Evolutionary conservation across 2,797 vertebrate genomes (phyloP).

Genomic region (Cyclopterus lumpus): DNA sequence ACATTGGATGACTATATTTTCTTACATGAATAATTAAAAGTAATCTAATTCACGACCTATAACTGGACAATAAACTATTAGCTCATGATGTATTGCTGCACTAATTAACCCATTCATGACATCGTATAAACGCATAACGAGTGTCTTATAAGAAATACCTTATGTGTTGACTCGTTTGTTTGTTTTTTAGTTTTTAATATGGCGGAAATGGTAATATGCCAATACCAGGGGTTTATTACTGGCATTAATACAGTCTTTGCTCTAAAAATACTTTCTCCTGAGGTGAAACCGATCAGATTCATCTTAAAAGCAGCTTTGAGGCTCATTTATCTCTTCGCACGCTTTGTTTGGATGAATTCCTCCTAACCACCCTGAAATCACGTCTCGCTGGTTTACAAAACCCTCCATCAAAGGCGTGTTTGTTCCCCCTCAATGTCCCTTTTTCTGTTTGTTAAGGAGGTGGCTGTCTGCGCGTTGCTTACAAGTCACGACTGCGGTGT

Average conservation of each 20-base stretch:
- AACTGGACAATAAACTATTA: background rate
- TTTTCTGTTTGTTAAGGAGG: background rate
- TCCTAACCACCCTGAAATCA: conserved; percentile 51
- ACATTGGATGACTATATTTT: background rate
- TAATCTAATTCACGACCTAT: background rate
- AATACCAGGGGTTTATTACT: background rate
- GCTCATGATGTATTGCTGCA: background rate
- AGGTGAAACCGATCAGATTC: conserved; percentile 12
- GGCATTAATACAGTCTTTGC: background rate
- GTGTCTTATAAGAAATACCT: background rate
- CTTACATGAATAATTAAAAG: background rate
- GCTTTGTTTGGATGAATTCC: conserved; percentile 28
- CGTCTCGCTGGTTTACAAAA: conserved; percentile 45
- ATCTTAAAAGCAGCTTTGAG: background rate
- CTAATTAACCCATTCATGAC: background rate
- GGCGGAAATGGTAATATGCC: no score
- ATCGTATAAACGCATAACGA: background rate
- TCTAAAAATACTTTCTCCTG: conserved; percentile 1
- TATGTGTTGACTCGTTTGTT: background rate
- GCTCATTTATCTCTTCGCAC: conserved; percentile 23
- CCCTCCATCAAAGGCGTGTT: conserved; percentile 39
- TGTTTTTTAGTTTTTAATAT: no score
- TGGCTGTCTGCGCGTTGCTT: conserved; percentile 15
- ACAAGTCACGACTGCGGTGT: conserved; percentile 38
- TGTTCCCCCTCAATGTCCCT: conserved; percentile 32